Base-by-base conservation (phyloP, 2,113 vertebrate species). In the Irena cyanogastra region DNA sequence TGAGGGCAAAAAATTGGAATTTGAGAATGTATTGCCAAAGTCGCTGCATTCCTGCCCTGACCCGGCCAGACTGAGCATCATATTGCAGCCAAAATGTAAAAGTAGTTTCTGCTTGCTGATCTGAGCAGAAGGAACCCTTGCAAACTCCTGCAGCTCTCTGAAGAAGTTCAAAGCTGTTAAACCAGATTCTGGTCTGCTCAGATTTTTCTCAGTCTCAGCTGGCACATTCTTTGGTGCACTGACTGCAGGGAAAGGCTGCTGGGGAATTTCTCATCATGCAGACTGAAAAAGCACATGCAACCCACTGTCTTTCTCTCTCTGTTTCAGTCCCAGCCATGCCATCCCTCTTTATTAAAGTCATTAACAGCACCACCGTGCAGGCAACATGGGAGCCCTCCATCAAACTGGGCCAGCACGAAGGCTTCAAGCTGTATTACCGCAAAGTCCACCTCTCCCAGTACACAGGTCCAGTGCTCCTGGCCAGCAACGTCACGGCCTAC, bases 371-470 rank as follows among this genome's bases (percentile, higher is more conserved):
- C 5, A 92, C 98, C 1, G 94, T 99, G 71, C 99, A 99, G 97
- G 98, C 98, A 0, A 94, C 83, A 1, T 99, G 99, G 99, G 99
- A 99, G 71, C 98, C 99, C 33, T 98, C 99, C 88, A 97, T 98
- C 52, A 98, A 99, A 95, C 98, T 99, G 97, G 99, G 98, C 41
- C 98, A 98, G 77, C 98, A 98, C 1, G 97, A 99, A 45, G 99
- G 99, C 81, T 99, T 99, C 98, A 99, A 98, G 90, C 98, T 99
- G 3, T 99, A 97, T 77, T 99, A 99, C 97, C 99, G 99, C 79
- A 98, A 98, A 65, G 98, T 98, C 16, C 98, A 98, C 80, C 96
- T 98, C 13, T 91, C 98, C 6, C 87, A 97, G 57, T 99, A 99
- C 95, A 98, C 97, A 0, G 99, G 99, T 7, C 99, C 99, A 7